Base-by-base conservation (phyloP, 2,888 invertebrate species). In the Eutolmus rufibarbis region DNA sequence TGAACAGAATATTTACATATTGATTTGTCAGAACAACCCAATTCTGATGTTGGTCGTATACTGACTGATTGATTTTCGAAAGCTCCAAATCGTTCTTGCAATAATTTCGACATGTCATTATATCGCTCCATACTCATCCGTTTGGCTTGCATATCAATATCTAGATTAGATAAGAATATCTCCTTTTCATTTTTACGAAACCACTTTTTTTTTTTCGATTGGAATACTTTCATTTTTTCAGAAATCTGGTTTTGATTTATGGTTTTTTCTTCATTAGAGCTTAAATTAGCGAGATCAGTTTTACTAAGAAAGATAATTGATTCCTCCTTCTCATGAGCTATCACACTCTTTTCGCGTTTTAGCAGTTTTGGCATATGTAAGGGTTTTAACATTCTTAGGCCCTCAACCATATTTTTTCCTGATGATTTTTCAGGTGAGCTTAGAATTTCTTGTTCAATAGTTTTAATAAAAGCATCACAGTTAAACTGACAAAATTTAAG, bases 81-180 rank as follows among this genome's bases (percentile, higher is more conserved):
- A 77, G 91, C 93, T 1, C 95, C 95, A 89, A 95, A 95, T 90
- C 94, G 94, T 89, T 95, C 95, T 91, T 95, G 95, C 89, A 95
- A 94, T 87, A 95, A 92, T 90, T 95, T 95, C 5, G 95, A 94
- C 95, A 95, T 95, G 89, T 95, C 95, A 91, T 95, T 95, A 89
- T 95, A 95, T 78, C 95, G 93, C 90, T 95, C 95, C 91, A 95
- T 95, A 88, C 95, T 95, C 92, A 95, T 94, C 89, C 95, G 94
- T 90, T 95, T 95, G 88, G 95, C 95, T 86, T 94, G 94, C 87
- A 93, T 93, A 91, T 95, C 95, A 88, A 95, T 93, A 87, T 95
- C 94, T 3, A 93, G 88, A 19, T 90, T 90, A 81, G 84, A 88
- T 14, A 88, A 91, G 88, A 88, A 88, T 16, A 90, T 90, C 14